Conservation (phyloP, 1,140 invertebrate genomes). For the Agrilus planipennis region DNA sequence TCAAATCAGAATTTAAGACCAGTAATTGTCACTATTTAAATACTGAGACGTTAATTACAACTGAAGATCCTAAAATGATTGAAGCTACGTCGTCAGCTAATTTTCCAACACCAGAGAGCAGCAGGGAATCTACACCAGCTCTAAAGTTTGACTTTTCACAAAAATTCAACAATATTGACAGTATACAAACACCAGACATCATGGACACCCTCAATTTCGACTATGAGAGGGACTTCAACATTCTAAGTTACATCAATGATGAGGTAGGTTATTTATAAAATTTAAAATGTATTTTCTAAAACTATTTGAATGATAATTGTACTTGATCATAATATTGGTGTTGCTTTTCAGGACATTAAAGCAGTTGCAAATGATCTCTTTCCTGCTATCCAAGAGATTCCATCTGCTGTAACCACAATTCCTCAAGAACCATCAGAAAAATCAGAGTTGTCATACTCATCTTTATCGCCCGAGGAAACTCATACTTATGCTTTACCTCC, state of each 20-base stretch:
- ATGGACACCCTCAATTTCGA: conserved; percentile 23
- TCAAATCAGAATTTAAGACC: background rate
- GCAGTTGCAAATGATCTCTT: no score
- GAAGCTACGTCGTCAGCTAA: background rate
- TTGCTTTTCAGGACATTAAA: no score
- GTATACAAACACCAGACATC: conserved; percentile 23
- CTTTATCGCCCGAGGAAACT: background rate
- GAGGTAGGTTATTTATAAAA: conserved; percentile 10
- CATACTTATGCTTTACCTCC: background rate
- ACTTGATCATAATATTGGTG: no score
- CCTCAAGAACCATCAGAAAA: background rate
- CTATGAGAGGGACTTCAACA: conserved; percentile 18
- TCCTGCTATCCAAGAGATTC: no score
- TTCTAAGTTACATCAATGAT: conserved; percentile 19
- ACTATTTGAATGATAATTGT: no score
- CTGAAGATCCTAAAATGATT: background rate
- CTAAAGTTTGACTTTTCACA: conserved; percentile 6
- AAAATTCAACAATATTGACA: conserved; percentile 7
- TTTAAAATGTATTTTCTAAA: no score
- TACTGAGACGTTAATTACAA: background rate
- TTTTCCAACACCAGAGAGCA: background rate
- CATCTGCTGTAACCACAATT: background rate
- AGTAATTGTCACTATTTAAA: background rate
- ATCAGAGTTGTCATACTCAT: conserved; percentile 5
- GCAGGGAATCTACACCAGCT: background rate